Percentiles rank a stretch among this genome's conserved stretches.
Evolutionary conservation across 2,113 vertebrate species (phyloP).

Genomic region (Saguinus imperator): DNA sequence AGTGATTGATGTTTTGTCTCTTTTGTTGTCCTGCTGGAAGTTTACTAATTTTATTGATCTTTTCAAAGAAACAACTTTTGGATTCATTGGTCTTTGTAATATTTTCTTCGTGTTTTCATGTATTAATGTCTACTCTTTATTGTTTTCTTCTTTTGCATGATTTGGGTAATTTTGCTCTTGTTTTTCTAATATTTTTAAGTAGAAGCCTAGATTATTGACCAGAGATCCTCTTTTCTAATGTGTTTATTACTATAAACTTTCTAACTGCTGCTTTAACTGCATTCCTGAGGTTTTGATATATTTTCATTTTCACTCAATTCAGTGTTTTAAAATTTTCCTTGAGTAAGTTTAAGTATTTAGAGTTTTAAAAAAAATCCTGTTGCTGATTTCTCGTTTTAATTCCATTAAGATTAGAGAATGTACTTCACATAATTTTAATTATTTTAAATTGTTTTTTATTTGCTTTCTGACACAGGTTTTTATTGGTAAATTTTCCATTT

Average conservation of each 20-base stretch:
- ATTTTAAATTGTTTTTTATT: background rate
- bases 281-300: background rate
- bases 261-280: background rate
- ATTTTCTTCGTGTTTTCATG: background rate
- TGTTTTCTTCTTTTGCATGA: background rate
- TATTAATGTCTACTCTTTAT: background rate
- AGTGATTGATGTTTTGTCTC: background rate
- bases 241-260: background rate
- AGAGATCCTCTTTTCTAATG: background rate
- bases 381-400: background rate
- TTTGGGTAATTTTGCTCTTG: background rate
- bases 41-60: background rate
- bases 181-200: background rate
- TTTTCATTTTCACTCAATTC: constrained; percentile 9
- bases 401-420: background rate
- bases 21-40: background rate
- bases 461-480: background rate
- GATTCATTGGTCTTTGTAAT: background rate
- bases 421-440: background rate
- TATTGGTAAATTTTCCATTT: constrained; percentile 1
- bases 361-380: background rate
- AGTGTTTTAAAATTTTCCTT: background rate
- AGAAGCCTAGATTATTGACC: background rate
- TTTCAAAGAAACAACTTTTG: background rate
- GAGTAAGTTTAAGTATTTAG: background rate